Percentiles rank a stretch among this genome's conserved stretches.
These are phyloP conservation scores for Drosophila orosa DNA, from an alignment of 1,140 invertebrate species.

Conservation along the genomic window DNA sequence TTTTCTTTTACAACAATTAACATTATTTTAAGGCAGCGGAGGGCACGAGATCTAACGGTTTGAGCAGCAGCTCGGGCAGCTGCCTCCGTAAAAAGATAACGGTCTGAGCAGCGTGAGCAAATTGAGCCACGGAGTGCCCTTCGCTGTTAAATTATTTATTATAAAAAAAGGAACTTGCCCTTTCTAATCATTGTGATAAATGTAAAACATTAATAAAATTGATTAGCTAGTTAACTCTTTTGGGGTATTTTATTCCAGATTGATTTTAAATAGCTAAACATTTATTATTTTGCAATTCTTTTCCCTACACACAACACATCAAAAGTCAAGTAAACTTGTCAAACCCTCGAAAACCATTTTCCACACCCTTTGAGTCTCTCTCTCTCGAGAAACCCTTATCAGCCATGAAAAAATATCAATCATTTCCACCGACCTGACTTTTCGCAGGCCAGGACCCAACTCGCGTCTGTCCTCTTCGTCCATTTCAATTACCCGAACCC, in stretches of 20 bases:
- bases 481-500: conserved; percentile 37
- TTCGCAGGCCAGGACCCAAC: conserved; percentile 20
- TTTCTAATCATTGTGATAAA: not conserved
- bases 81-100: too few species aligned
- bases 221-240: not conserved
- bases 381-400: conserved; percentile 33
- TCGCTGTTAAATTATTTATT: too few species aligned
- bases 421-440: conserved; percentile 44
- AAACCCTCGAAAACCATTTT: conserved; percentile 15
- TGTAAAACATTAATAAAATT: not conserved
- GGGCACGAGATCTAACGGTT: too few species aligned
- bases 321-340: conserved; percentile 40
- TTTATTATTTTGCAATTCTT: conserved; percentile 13
- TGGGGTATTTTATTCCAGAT: not conserved
- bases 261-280: not conserved
- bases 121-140: too few species aligned
- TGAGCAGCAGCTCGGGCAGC: too few species aligned
- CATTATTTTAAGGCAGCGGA: not conserved
- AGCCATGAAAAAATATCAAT: conserved; percentile 53
- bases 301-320: conserved; percentile 1
- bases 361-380: conserved; percentile 10
- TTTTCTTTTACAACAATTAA: not conserved
- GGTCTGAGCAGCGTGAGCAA: too few species aligned
- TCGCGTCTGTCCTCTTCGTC: not conserved
- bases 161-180: not conserved